Base-by-base conservation (phyloP, 2,888 invertebrate genomes). In the Hirudinaria manillensis region DNA sequence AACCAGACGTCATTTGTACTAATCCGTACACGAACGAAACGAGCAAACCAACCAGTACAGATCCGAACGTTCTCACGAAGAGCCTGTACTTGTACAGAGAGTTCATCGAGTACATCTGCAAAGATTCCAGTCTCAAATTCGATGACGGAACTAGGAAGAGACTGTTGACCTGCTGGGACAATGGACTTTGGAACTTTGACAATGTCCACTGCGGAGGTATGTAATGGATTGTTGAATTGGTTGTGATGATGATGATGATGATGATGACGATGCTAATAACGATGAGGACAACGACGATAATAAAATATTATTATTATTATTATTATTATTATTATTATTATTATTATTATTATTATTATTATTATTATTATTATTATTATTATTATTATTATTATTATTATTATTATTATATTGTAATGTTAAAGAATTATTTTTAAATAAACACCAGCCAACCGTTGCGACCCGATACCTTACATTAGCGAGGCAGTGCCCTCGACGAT, bases 401-500 rank as follows among this genome's bases (percentile, higher is more conserved):
- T 56, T 3, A 56, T 56, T 3, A 56, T 56, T 38, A 38, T 38
- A 38, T 38, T 38, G 38, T 10, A 38, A 38, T 38, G 10, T 6
- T 38, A 6, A 38, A 38, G 3, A 38, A 38, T 38, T 6, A 38
- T 38, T 3, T 10, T 38, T 6, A 38, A 3, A 61, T 7, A 7
- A 24, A n/a, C 36, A 10, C n/a, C 70, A 73, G 76, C 3, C 32
- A 70, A 75, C 51, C 66, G 76, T 10, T 76, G 76, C 70, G 74
- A 76, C 34, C 76, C 73, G 10, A 51, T 76, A 10, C 53, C 68
- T 13, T 29, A 16, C 21, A 66, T 76, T 2, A 21, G 29, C 2
- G 36, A 55, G n/a, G 72, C 76, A 29, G 68, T 55, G 29, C 66
- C 73, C 16, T 51, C 13, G 32, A 68, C 24, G 24, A 34, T 66